Evolutionary conservation across 2,797 vertebrate genomes (phyloP).

Genomic region (Oophaga sylvatica): DNA sequence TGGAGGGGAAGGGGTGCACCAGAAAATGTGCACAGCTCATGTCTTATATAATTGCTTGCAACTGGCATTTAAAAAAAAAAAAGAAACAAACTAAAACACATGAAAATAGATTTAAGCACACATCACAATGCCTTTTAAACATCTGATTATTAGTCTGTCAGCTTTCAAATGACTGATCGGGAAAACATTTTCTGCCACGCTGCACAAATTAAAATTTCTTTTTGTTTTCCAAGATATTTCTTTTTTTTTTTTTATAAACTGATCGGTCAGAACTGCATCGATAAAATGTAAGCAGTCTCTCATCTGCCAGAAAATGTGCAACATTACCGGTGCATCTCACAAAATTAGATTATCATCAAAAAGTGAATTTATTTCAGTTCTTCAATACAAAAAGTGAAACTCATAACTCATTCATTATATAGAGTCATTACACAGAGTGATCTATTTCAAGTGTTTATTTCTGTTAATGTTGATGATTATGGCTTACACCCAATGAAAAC

Average conservation of each 20-base stretch:
- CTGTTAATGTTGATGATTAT: too few species aligned
- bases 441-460: too few species aligned
- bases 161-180: background rate
- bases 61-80: background rate
- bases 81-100: background rate
- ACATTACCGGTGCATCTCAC: too few species aligned
- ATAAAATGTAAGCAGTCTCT: background rate
- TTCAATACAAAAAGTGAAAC: too few species aligned
- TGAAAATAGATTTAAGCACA: constrained; percentile 11
- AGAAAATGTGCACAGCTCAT: constrained; percentile 10
- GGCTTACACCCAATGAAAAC: too few species aligned
- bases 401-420: too few species aligned
- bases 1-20: background rate
- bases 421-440: too few species aligned
- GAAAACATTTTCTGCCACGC: background rate
- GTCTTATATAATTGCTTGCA: background rate
- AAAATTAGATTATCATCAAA: too few species aligned
- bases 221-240: background rate
- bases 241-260: background rate
- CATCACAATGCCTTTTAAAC: background rate
- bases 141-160: constrained; percentile 2
- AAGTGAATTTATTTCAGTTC: too few species aligned
- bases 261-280: background rate
- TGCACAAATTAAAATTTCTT: background rate
- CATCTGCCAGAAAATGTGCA: background rate